These are phyloP conservation scores for Clusia tigrina DNA, from an alignment of 2,888 invertebrate genomes.

Conservation along the genomic window DNA sequence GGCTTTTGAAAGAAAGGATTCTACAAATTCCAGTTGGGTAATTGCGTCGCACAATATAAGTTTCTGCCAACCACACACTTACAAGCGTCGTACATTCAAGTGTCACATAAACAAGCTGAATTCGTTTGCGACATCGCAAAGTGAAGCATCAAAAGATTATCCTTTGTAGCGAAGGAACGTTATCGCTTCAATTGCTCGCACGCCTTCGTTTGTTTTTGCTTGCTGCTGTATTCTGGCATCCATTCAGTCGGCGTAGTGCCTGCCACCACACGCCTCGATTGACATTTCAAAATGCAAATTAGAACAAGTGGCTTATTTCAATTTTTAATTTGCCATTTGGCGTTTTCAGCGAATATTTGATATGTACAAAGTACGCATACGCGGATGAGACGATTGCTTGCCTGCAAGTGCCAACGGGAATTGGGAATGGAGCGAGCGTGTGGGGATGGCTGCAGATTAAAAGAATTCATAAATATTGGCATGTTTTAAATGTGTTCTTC, in stretches of 20 bases:
- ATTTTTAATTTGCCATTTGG: conserved; percentile 38
- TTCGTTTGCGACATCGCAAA: conserved; percentile 40
- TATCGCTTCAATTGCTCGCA: conserved; percentile 24
- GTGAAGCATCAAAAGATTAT: conserved; percentile 57
- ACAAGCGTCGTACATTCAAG: conserved; percentile 39
- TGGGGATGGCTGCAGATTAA: no score
- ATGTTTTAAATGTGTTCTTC: no score
- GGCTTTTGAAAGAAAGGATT: no score
- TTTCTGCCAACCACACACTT: conserved; percentile 33
- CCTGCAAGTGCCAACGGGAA: not conserved
- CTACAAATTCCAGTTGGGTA: no score
- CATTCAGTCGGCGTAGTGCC: not conserved
- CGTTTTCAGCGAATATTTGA: conserved; percentile 20
- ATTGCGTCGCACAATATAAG: not conserved
- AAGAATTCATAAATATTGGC: no score
- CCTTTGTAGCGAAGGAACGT: conserved; percentile 37
- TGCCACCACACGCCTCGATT: not conserved
- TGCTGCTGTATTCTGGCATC: not conserved
- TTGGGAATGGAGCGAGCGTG: not conserved
- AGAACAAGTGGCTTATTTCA: conserved; percentile 38
- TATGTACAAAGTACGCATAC: not conserved
- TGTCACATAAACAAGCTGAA: conserved; percentile 25
- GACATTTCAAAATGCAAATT: conserved; percentile 32
- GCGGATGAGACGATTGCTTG: not conserved
- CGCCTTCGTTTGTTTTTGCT: conserved; percentile 3